Conservation (phyloP, 2,797 vertebrate species). For the Thripadectes ignobilis region DNA sequence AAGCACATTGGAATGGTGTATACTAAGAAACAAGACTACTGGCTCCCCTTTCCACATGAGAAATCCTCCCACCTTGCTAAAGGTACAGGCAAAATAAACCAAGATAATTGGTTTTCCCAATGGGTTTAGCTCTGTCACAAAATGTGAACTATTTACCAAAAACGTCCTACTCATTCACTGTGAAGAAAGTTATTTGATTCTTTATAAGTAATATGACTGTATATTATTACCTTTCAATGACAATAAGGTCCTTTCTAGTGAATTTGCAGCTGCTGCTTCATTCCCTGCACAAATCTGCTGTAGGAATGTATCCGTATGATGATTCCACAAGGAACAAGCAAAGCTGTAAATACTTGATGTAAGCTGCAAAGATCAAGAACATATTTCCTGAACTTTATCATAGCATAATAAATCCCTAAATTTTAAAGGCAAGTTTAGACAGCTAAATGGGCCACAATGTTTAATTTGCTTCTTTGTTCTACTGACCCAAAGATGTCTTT, state of each 20-base stretch:
- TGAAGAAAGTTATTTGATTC: neutral
- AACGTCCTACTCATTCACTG: neutral
- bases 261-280: slow-evolving; percentile 84
- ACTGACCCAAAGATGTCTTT: neutral
- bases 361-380: slow-evolving; percentile 79
- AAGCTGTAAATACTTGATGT: slow-evolving; percentile 95
- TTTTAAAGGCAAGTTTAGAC: neutral
- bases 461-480: neutral
- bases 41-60: accelerated
- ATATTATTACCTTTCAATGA: slow-evolving; percentile 90
- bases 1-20: neutral
- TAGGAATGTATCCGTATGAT: slow-evolving; percentile 94
- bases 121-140: neutral
- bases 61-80: neutral
- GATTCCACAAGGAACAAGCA: slow-evolving; percentile 94
- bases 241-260: slow-evolving; percentile 91
- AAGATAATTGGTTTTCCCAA: neutral
- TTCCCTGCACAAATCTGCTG: slow-evolving; percentile 86
- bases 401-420: neutral
- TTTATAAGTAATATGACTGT: neutral
- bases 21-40: neutral
- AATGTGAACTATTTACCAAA: neutral
- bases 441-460: neutral
- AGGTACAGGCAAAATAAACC: neutral
- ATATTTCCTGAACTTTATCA: neutral